Percentiles rank a stretch among this genome's conserved stretches.
These are phyloP conservation scores for Danio kyathit DNA, from an alignment of 2,797 vertebrate species.

Conservation along the genomic window DNA sequence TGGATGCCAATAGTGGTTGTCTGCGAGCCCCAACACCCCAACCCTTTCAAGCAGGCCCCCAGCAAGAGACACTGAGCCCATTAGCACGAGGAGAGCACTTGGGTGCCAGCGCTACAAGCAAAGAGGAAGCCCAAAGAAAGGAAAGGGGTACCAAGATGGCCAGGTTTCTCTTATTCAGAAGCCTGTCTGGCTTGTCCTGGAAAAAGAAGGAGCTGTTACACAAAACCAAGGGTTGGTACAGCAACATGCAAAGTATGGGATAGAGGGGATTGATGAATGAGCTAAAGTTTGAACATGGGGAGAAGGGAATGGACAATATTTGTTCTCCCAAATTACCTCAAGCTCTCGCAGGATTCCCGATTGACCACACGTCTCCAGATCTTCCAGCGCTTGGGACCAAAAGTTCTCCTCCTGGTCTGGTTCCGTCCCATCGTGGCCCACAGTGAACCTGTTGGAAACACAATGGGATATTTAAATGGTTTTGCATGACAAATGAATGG, in stretches of 20 bases:
- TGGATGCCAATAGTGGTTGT: slow-evolving; percentile 54
- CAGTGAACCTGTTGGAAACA: slow-evolving; percentile 83
- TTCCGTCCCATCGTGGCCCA: slow-evolving; percentile 88
- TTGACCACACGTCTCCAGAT: slow-evolving; percentile 97
- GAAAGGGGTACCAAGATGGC: slow-evolving; percentile 90
- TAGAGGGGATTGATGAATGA: background rate
- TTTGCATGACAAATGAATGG: slow-evolving; percentile 16
- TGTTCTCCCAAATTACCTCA: slow-evolving; percentile 64
- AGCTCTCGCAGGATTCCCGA: slow-evolving; percentile 97
- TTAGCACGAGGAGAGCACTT: slow-evolving; percentile 60
- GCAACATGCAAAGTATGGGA: slow-evolving; percentile 42
- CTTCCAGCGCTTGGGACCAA: slow-evolving; percentile 98
- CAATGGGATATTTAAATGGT: slow-evolving; percentile 22
- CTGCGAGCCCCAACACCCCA: background rate
- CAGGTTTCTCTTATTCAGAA: slow-evolving; percentile 92
- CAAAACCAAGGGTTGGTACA: slow-evolving; percentile 64
- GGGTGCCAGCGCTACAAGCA: slow-evolving; percentile 71
- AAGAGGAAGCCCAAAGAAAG: slow-evolving; percentile 79
- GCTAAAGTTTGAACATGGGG: background rate
- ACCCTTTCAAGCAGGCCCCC: slow-evolving; percentile 48
- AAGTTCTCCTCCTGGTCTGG: slow-evolving; percentile 98
- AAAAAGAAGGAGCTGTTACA: slow-evolving; percentile 82
- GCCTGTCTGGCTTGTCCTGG: slow-evolving; percentile 92
- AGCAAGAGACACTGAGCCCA: slow-evolving; percentile 61
- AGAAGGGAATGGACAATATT: slow-evolving; percentile 8